Percentiles rank a stretch among this genome's conserved stretches.
These are phyloP conservation scores for Helobdella robusta DNA, from an alignment of 2,888 invertebrate species.

Conservation along the genomic window DNA sequence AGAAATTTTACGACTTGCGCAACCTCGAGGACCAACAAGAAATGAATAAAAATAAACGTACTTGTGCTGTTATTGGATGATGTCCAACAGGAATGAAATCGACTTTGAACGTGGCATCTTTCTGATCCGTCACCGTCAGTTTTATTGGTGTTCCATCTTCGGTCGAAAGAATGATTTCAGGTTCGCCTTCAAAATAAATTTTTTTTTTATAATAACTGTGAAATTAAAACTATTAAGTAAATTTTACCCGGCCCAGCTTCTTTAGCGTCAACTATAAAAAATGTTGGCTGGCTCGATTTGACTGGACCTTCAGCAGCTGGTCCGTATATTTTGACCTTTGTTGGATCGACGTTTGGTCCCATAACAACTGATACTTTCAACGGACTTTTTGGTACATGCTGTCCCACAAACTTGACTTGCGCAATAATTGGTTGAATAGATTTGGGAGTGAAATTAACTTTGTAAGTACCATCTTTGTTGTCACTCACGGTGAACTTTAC, in stretches of 20 bases:
- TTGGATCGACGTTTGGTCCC: slow-evolving; percentile 66
- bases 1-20: too few species aligned
- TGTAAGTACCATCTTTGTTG: slow-evolving; percentile 67
- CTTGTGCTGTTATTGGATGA: slow-evolving; percentile 36
- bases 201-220: neutral
- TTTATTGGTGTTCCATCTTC: slow-evolving; percentile 18
- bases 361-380: slow-evolving; percentile 62
- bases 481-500: slow-evolving; percentile 69
- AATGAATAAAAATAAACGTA: too few species aligned
- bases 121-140: slow-evolving; percentile 17
- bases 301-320: slow-evolving; percentile 74
- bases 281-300: slow-evolving; percentile 65
- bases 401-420: slow-evolving; percentile 70
- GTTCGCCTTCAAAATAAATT: slow-evolving; percentile 11
- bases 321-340: slow-evolving; percentile 69
- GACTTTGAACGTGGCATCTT: slow-evolving; percentile 23
- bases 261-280: slow-evolving; percentile 74
- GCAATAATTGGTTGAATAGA: slow-evolving; percentile 61
- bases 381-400: slow-evolving; percentile 71
- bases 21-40: too few species aligned
- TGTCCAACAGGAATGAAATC: slow-evolving; percentile 15
- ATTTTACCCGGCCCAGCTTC: slow-evolving; percentile 67
- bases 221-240: neutral
- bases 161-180: slow-evolving; percentile 15
- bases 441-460: slow-evolving; percentile 62